These are phyloP conservation scores for Idris sp. DNA, from an alignment of 1,140 invertebrate species.

Conservation along the genomic window DNA sequence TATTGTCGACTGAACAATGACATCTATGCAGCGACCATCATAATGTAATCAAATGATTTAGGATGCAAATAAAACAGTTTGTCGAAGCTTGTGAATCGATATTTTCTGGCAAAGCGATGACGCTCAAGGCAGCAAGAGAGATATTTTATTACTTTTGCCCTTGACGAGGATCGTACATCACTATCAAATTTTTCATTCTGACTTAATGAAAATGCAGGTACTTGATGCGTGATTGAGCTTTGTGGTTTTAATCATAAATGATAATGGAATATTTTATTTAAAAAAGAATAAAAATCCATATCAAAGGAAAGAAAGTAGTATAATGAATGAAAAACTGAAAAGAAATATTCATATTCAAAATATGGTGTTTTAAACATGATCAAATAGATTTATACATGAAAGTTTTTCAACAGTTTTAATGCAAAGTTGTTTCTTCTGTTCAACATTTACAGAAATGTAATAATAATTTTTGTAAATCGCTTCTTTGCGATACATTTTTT, in stretches of 20 bases:
- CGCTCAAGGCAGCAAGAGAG: neutral
- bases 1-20: constrained; percentile 69
- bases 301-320: too few relatives aligned
- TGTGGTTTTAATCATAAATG: constrained; percentile 1
- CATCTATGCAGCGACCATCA: constrained; percentile 44
- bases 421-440: too few relatives aligned
- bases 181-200: constrained; percentile 10
- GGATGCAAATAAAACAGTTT: constrained; percentile 40
- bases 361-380: too few relatives aligned
- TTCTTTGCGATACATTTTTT: too few relatives aligned
- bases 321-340: too few relatives aligned
- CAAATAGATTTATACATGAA: too few relatives aligned
- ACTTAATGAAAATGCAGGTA: constrained; percentile 19
- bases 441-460: too few relatives aligned
- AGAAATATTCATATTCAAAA: too few relatives aligned
- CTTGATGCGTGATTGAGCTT: constrained; percentile 8
- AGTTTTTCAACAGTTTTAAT: too few relatives aligned
- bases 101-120: neutral
- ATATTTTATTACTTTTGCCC: constrained; percentile 17
- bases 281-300: too few relatives aligned
- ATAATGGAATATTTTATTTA: constrained; percentile 1
- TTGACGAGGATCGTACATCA: constrained; percentile 7
- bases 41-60: constrained; percentile 49
- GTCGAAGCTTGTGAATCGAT: constrained; percentile 24
- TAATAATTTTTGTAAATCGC: too few relatives aligned